A percentile compares a stretch with the other conserved stretches of the same genome.
Evolutionary conservation across 2,797 vertebrate genomes (phyloP).

Genomic region (Dicrostonyx torquatus): DNA sequence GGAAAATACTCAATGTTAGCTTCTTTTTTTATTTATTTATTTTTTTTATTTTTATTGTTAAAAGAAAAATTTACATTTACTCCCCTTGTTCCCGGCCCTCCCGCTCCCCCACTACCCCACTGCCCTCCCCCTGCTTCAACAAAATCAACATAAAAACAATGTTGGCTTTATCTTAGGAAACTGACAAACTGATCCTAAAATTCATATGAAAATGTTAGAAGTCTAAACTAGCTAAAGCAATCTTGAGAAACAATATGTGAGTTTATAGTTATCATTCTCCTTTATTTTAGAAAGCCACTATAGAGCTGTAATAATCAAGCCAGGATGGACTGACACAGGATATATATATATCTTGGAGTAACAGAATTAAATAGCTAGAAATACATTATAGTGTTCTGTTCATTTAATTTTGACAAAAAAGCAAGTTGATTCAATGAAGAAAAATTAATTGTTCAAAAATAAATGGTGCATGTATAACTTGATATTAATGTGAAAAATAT

Average conservation of each 20-base stretch:
- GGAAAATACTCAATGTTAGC: background rate
- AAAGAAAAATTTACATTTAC: too few relatives aligned
- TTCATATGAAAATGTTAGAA: background rate
- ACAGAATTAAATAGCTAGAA: conserved; percentile 18
- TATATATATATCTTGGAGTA: background rate
- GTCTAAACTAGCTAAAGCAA: background rate
- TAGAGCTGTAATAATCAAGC: background rate
- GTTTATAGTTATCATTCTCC: background rate
- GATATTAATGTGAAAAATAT: background rate
- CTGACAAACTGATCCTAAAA: conserved; percentile 3
- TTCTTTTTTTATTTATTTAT: too few relatives aligned
- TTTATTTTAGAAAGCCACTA: background rate
- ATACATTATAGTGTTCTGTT: background rate
- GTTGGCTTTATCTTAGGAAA: background rate
- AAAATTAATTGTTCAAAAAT: conserved; percentile 29
- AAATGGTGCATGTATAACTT: background rate
- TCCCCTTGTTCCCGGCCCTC: too few relatives aligned
- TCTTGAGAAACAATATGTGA: conserved; percentile 5
- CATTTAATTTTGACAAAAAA: background rate
- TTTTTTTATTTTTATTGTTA: too few relatives aligned
- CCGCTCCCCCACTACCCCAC: too few relatives aligned
- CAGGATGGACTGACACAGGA: background rate
- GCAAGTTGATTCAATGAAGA: background rate
- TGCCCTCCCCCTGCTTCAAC: background rate
- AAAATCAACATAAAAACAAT: conserved; percentile 17